Conservation (phyloP, 2,888 invertebrate genomes). For the Emmelina monodactyla region DNA sequence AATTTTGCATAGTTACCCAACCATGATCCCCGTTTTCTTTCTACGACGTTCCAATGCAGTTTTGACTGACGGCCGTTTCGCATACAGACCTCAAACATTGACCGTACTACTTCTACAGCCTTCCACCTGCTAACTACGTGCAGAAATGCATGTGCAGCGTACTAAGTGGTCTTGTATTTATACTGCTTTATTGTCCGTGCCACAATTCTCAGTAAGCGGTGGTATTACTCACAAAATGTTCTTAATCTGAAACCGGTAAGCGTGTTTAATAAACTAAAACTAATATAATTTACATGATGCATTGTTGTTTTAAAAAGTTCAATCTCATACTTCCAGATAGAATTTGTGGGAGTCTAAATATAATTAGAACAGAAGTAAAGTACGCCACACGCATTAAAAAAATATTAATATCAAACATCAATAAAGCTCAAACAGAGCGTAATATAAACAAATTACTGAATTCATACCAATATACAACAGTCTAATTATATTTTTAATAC, state of each 20-base stretch:
- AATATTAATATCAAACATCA: constrained; percentile 1
- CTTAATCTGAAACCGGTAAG: neutral
- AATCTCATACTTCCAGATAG: no score
- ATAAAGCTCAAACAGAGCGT: neutral
- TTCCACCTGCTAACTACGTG: no score
- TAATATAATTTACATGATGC: no score
- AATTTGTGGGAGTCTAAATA: no score
- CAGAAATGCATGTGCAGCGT: no score
- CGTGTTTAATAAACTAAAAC: no score
- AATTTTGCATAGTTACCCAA: constrained; percentile 23
- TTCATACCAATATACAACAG: no score
- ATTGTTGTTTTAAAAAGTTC: no score
- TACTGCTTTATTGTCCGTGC: neutral
- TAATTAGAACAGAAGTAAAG: no score
- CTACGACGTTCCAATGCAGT: neutral
- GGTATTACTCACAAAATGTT: neutral
- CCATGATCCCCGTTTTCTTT: constrained; percentile 16
- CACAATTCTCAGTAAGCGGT: neutral
- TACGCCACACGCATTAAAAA: no score
- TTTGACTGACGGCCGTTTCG: constrained; percentile 1
- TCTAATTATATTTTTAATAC: no score
- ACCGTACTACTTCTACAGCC: neutral
- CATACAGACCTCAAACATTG: neutral
- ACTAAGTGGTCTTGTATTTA: constrained; percentile 1
- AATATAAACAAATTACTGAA: constrained; percentile 1